Evolutionary conservation across 2,113 vertebrate species (phyloP).

Genomic region (Tiliqua scincoides): DNA sequence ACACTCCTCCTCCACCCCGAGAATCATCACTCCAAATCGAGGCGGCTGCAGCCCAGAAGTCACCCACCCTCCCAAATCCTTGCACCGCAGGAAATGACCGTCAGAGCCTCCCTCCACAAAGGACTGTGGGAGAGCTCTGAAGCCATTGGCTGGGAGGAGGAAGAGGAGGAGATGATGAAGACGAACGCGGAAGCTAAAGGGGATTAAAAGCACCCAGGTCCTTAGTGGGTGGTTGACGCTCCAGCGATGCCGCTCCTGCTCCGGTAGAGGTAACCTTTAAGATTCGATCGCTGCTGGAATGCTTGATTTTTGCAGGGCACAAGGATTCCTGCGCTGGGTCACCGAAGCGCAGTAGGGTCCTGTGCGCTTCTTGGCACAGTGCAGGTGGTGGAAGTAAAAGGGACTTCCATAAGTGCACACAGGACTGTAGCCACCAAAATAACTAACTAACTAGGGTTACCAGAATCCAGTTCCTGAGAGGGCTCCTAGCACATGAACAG

Average conservation of each 20-base stretch:
- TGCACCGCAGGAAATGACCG: no score
- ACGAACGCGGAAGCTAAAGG: not conserved
- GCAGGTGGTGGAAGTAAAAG: not conserved
- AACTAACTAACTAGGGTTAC: not conserved
- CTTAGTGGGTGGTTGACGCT: not conserved
- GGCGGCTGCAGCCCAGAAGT: no score
- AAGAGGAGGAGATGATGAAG: not conserved
- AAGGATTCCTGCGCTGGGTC: not conserved
- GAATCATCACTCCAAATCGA: no score
- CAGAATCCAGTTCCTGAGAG: not conserved
- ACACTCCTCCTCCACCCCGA: no score
- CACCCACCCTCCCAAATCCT: no score
- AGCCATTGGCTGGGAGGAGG: no score
- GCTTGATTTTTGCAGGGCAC: not conserved
- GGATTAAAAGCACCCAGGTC: no score
- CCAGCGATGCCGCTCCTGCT: not conserved
- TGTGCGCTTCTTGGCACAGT: not conserved
- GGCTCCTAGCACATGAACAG: no score
- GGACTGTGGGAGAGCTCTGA: not conserved
- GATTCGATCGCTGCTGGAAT: not conserved
- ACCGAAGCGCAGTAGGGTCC: not conserved
- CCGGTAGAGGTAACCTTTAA: not conserved
- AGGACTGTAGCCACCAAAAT: not conserved
- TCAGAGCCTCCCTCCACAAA: not conserved
- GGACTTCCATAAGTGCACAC: not conserved